phyloP scores from a whole-genome alignment of 2,113 vertebrate species.

The Craseonycteris thonglongyai region DNA sequence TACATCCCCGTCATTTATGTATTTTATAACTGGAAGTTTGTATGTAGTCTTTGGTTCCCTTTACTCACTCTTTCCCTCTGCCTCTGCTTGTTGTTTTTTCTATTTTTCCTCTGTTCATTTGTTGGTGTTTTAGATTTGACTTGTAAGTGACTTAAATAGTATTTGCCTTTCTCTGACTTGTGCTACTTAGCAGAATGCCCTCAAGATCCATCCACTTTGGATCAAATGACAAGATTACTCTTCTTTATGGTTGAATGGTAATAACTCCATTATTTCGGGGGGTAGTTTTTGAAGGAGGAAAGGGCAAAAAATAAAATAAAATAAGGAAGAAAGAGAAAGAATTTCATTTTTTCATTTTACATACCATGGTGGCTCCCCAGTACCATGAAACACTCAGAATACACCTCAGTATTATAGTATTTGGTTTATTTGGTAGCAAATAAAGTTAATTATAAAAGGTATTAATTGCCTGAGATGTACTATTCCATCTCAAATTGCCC shows the following conservation, averaged over 20 bases:
- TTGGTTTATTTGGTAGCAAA: not conserved
- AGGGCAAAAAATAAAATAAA: not conserved
- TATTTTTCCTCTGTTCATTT: not conserved
- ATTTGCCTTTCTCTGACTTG: not conserved
- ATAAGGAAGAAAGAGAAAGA: not conserved
- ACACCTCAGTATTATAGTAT: not conserved
- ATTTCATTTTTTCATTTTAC: not conserved
- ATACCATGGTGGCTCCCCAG: not conserved
- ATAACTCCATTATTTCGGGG: not conserved
- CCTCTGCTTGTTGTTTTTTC: not conserved
- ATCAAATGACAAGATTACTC: not conserved
- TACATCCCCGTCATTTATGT: not conserved
- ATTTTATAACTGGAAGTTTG: not conserved
- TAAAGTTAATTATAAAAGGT: not conserved
- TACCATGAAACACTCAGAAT: not conserved
- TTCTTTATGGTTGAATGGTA: not conserved
- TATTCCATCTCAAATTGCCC: not conserved
- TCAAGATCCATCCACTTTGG: not conserved
- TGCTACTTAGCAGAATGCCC: not conserved
- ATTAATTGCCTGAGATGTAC: not conserved
- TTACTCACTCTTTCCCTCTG: not conserved
- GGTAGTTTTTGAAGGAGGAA: not conserved
- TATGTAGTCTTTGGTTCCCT: not conserved
- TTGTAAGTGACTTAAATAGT: not conserved
- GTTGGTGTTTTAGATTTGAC: not conserved